Percentiles rank a stretch among this genome's conserved stretches.
phyloP scores from a whole-genome alignment of 2,113 vertebrate species.

The Entelurus aequoreus region DNA sequence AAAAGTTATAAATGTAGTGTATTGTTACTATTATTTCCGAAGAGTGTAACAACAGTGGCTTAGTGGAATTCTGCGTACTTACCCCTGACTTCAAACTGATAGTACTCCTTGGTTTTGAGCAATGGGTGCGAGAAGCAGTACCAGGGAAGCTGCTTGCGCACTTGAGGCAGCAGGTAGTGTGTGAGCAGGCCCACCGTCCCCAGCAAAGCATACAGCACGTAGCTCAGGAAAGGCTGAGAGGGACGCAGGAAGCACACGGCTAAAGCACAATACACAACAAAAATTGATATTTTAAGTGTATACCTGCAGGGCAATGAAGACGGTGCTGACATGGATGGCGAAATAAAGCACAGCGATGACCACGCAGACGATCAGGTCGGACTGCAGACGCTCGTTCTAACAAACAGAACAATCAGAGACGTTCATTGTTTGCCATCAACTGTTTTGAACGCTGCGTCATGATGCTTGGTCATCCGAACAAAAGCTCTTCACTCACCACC shows the following conservation, averaged over 20 bases:
- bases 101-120: conserved; percentile 94
- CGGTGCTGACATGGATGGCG: conserved; percentile 97
- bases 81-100: conserved; percentile 97
- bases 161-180: conserved; percentile 93
- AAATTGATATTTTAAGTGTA: background rate
- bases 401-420: background rate
- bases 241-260: background rate
- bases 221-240: conserved; percentile 88
- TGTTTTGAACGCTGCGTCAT: background rate
- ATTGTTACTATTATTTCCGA: background rate
- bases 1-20: too few species aligned
- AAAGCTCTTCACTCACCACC: conserved; percentile 77
- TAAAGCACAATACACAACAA: background rate
- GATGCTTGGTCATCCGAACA: too few species aligned
- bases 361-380: conserved; percentile 91
- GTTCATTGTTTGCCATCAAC: background rate
- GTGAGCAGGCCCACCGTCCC: conserved; percentile 86
- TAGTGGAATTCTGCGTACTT: conserved; percentile 43
- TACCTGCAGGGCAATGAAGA: conserved; percentile 96
- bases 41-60: background rate
- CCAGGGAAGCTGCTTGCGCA: conserved; percentile 96
- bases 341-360: conserved; percentile 95
- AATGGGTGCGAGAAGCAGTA: conserved; percentile 95
- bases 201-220: conserved; percentile 86
- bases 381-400: conserved; percentile 89